phyloP scores from a whole-genome alignment of 2,888 invertebrate genomes.

The Xestia rhomboidea region DNA sequence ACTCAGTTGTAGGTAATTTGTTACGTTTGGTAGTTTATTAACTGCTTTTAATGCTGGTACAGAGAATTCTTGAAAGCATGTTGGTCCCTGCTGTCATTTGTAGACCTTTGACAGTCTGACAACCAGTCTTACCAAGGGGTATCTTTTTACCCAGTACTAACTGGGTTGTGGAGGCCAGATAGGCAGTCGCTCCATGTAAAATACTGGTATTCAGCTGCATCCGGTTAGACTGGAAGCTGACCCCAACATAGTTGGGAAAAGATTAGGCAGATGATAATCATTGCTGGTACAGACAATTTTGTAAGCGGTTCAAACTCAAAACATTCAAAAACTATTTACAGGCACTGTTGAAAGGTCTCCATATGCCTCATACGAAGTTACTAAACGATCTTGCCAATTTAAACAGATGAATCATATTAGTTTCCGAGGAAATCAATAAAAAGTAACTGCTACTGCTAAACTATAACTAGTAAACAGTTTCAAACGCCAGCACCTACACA shows the following conservation, averaged over 20 bases:
- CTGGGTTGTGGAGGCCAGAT: too few relatives aligned
- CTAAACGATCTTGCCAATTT: background rate
- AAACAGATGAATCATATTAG: background rate
- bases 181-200: too few relatives aligned
- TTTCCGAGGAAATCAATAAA: constrained; percentile 18
- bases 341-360: background rate
- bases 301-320: background rate
- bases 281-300: background rate
- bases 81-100: background rate
- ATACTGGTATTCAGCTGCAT: too few relatives aligned
- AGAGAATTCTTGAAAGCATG: background rate
- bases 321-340: background rate
- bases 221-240: background rate
- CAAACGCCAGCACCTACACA: background rate
- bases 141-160: background rate
- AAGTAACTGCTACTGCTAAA: background rate
- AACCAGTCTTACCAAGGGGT: background rate
- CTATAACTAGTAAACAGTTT: background rate
- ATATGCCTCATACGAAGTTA: background rate
- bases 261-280: background rate
- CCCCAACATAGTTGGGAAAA: background rate
- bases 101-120: background rate
- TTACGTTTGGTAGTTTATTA: constrained; percentile 23
- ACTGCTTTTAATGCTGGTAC: constrained; percentile 4
- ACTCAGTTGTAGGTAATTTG: constrained; percentile 9